phyloP scores from a whole-genome alignment of 2,113 vertebrate species.

The Sapayoa aenigma region DNA sequence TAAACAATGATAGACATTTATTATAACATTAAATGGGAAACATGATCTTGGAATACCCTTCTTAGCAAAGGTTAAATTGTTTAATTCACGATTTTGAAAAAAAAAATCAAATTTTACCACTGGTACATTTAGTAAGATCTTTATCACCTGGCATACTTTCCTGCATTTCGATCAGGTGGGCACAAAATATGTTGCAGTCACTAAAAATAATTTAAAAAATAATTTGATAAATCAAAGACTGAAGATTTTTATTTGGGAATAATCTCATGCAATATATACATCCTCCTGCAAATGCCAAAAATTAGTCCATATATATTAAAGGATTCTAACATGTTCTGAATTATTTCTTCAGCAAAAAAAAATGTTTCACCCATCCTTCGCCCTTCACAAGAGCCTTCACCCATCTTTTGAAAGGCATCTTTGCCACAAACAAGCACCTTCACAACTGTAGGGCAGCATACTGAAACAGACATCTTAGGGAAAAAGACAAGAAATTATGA shows the following conservation, averaged over 20 bases:
- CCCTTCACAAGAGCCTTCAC: background rate
- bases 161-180: background rate
- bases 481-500: background rate
- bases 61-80: background rate
- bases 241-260: constrained; percentile 30
- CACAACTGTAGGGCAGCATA: background rate
- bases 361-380: background rate
- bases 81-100: constrained; percentile 48
- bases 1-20: constrained; percentile 20
- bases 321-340: background rate
- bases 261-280: background rate
- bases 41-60: background rate
- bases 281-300: background rate
- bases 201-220: background rate
- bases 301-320: background rate
- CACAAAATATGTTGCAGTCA: background rate
- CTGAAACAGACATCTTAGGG: fast-evolving
- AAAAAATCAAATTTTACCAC: too few relatives aligned
- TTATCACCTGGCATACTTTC: background rate
- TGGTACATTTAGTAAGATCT: background rate
- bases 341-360: background rate
- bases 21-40: constrained; percentile 16
- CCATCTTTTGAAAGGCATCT: background rate
- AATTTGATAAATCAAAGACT: background rate
- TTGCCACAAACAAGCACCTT: background rate